Evolutionary conservation across 2,888 invertebrate species (phyloP), one percentile per base, ranked within the genome.

Genomic region (Leucophenga montana): DNA sequence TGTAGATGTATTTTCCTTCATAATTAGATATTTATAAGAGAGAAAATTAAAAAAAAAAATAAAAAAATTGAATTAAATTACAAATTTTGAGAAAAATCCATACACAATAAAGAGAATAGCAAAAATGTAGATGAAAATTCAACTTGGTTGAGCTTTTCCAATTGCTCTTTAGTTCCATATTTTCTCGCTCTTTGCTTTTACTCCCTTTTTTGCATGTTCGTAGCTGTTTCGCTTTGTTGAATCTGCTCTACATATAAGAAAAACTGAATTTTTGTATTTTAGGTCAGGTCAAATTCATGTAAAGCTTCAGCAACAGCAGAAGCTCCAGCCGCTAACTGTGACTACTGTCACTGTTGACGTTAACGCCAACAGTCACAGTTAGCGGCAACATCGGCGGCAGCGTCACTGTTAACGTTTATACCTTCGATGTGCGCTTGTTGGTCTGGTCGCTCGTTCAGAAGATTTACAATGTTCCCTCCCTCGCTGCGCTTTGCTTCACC

Each of bases 201-300:
- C 20, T 16, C 16, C 16, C 22, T 56, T 18, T 11, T 56, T 56
- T 56, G 11, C 54, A 20, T 56, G 18, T 65, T 65, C 54, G 27
- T 54, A 61, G 39, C 39, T 61, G 39, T 57, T 67, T 57, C 67
- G 57, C 67, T 72, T 75, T 78, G 76, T 78, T 79, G 76, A 79
- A 78, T 79, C 78, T 82, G 76, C 77, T 77, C 80, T 72, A 82
- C 77, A 82, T 79, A 69, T 61, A 73, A 62, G 75, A 72, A 71
- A 75, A 81, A 77, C 73, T 73, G 72, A 77, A 77, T 78, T 85
- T 85, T 81, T 84, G 85, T 84, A 85, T 87, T 87, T 87, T 87
- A 86, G 87, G 87, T 87, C 87, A 87, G 87, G 86, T 87, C 86
- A 86, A 86, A 85, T 85, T 84, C 82, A 85, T 86, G 84, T 83